Base-by-base conservation (phyloP, 2,797 vertebrate genomes). In the Ciconia nigra region DNA sequence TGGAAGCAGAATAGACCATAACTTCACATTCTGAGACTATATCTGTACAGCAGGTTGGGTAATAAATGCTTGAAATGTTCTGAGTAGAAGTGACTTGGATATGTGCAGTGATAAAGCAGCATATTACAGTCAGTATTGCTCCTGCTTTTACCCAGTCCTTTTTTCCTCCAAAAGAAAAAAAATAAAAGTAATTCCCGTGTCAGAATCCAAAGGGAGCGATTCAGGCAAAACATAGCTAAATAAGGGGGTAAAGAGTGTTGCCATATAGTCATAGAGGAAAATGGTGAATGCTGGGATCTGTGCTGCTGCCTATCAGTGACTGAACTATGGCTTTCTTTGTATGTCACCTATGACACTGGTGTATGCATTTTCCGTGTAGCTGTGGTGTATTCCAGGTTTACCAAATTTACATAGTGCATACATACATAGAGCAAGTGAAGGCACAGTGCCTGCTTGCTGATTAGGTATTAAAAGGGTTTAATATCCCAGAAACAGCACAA, bases 331-430 rank as follows among this genome's bases (percentile, higher is more conserved):
- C 42, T 72, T 42, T 13, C 28, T 41, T 41, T 54, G 13, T 28
- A 4, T n/a, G n/a, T 28, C 29, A 6, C 46, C 73, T 29, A 0
- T 59, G 70, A 26, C 42, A 19, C 2, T 22, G 59, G 14, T 29
- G 10, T 10, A 17, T 0, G 1, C 9, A 3, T 41, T 79, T 73
- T 31, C 35, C 52, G 0, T 63, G 10, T 22, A 66, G 47, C 39
- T 58, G 19, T 33, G 44, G 13, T 1, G 1, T 71, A 3, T 61
- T 63, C 16, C 46, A 57, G 5, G 6, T 51, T 71, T 84, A 18
- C 37, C 16, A 33, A 51, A 39, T 54, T 13, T 25, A 71, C 41
- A 9, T 8, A 31, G 44, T n/a, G 3, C 10, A 3, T 31, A 4
- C 12, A 28, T 9, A 6, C 11, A 24, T 10, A 31, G 49, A 11